Conservation (phyloP, 2,797 vertebrate genomes). For the Chlorospingus flavigularis region DNA sequence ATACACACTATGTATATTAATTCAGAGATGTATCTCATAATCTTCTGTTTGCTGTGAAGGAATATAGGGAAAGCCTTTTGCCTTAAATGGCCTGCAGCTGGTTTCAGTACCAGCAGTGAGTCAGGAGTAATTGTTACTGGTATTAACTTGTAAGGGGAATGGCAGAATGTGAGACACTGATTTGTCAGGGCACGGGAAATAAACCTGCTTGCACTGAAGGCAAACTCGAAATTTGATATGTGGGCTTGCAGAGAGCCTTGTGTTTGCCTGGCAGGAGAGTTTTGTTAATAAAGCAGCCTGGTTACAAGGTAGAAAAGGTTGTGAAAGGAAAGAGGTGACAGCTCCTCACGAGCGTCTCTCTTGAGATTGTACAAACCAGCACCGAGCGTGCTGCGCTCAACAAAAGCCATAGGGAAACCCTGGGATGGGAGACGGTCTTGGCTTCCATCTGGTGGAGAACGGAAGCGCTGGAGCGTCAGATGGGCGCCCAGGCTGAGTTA, state of each 20-base stretch:
- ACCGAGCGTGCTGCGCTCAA: rapidly evolving
- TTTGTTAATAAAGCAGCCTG: not conserved
- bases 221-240: not conserved
- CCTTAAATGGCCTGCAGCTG: not conserved
- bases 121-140: not conserved
- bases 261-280: rapidly evolving
- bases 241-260: not conserved
- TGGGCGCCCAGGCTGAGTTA: rapidly evolving
- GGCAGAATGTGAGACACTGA: not conserved
- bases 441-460: constrained; percentile 35
- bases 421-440: not conserved
- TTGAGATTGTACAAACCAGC: rapidly evolving
- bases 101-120: not conserved
- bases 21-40: not conserved
- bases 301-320: not conserved
- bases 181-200: not conserved
- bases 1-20: not conserved
- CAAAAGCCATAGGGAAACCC: rapidly evolving
- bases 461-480: not conserved
- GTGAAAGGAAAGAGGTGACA: not conserved
- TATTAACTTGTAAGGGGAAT: not conserved
- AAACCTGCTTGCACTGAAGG: not conserved
- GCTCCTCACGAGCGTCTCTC: not conserved
- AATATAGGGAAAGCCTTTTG: not conserved
- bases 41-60: not conserved